Percentiles rank a stretch among this genome's conserved stretches.
Evolutionary conservation across 2,113 vertebrate species (phyloP).

Genomic region (Pachyramphus minor): DNA sequence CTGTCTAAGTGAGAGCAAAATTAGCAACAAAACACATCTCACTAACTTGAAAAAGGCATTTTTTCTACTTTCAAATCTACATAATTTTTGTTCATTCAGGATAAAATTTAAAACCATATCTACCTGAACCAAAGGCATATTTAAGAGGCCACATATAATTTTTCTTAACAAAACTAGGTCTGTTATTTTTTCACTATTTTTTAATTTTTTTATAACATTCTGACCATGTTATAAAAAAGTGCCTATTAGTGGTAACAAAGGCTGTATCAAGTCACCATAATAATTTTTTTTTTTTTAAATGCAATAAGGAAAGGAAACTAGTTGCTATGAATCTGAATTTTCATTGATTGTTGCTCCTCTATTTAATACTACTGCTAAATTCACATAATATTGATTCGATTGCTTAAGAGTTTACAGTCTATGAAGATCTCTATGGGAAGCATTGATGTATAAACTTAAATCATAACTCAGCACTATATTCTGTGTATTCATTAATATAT

Average conservation of each 20-base stretch:
- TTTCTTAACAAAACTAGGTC: neutral
- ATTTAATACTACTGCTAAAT: neutral
- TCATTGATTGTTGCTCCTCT: neutral
- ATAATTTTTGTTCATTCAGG: neutral
- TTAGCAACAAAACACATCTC: neutral
- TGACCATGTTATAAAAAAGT: neutral
- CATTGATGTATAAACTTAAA: neutral
- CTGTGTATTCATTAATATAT: neutral
- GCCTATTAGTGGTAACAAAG: fast-evolving
- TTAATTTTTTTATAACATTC: too few species aligned
- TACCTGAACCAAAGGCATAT: neutral
- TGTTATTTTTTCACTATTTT: neutral
- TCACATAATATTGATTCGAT: neutral
- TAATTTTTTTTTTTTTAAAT: neutral
- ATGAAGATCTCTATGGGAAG: neutral
- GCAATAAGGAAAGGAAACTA: neutral
- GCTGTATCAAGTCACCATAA: neutral
- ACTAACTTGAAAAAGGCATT: neutral
- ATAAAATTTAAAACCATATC: neutral
- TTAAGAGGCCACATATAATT: neutral
- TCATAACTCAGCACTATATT: neutral
- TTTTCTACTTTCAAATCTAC: neutral
- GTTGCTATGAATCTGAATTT: neutral
- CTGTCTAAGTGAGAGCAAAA: neutral
- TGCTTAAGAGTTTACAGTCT: neutral